Percentiles rank a stretch among this genome's conserved stretches.
phyloP scores from a whole-genome alignment of 2,113 vertebrate species.

The Suricata suricatta region DNA sequence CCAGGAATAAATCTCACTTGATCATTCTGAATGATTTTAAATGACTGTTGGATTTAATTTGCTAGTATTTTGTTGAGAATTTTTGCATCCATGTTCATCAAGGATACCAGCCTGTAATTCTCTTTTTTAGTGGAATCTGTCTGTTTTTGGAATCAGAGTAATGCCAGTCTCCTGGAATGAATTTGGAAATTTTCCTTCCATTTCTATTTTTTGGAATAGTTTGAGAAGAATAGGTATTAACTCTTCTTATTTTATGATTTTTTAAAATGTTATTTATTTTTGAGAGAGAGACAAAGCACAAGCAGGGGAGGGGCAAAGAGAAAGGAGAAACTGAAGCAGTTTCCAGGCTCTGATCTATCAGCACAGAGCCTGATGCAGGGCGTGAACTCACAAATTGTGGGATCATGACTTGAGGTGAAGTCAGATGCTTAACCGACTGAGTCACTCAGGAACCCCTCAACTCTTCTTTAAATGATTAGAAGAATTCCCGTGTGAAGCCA shows the following conservation, averaged over 20 bases:
- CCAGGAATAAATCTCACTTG: background rate
- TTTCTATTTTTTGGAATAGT: background rate
- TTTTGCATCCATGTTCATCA: background rate
- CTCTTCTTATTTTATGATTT: too few species aligned
- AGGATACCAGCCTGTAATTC: background rate
- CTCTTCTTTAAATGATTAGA: background rate
- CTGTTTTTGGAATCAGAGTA: background rate
- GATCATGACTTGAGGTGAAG: too few species aligned
- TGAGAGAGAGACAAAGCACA: too few species aligned
- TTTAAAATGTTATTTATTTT: too few species aligned
- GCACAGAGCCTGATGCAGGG: too few species aligned
- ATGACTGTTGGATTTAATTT: background rate
- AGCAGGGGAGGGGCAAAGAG: too few species aligned
- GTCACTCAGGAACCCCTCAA: too few species aligned
- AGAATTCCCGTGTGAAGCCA: background rate
- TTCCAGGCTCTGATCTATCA: too few species aligned
- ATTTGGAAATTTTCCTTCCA: background rate
- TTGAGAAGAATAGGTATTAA: background rate
- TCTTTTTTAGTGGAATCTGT: background rate
- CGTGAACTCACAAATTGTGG: too few species aligned
- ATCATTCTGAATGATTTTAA: background rate
- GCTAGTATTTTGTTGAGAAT: background rate
- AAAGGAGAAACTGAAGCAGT: too few species aligned
- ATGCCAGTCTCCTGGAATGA: background rate
- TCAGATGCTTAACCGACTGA: too few species aligned